Conservation (phyloP, 2,113 vertebrate genomes). For the Chrysochloris asiatica region DNA sequence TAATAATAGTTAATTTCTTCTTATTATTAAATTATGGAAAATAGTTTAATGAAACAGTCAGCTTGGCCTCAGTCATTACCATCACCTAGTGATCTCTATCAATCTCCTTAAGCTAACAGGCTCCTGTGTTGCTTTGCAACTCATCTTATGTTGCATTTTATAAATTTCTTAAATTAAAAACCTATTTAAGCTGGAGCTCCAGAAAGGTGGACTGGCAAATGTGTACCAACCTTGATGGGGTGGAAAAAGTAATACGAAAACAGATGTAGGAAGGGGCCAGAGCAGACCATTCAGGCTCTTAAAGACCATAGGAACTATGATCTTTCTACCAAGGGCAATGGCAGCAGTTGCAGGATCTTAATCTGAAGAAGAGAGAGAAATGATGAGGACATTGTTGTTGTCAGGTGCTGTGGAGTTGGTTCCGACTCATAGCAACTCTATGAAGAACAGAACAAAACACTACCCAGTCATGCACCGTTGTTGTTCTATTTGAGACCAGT, state of each 20-base stretch:
- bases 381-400: too few species aligned
- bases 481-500: too few species aligned
- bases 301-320: background rate
- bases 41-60: conserved; percentile 47
- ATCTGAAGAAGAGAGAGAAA: background rate
- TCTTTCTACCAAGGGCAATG: conserved; percentile 20
- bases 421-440: too few species aligned
- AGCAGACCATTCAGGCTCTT: background rate
- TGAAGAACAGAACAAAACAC: too few species aligned
- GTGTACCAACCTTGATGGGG: background rate
- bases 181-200: conserved; percentile 16
- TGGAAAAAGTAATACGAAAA: background rate
- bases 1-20: too few species aligned
- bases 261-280: background rate
- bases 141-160: background rate
- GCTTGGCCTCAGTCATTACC: background rate
- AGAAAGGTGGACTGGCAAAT: background rate
- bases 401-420: too few species aligned
- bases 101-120: conserved; percentile 41
- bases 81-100: conserved; percentile 25
- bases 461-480: too few species aligned
- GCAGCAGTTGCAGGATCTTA: background rate
- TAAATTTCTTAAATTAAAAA: conserved; percentile 58
- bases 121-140: conserved; percentile 46
- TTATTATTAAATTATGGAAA: too few species aligned